A percentile compares a stretch with the other conserved stretches of the same genome.
phyloP scores from a whole-genome alignment of 2,797 vertebrate genomes.

The Falco berigora region DNA sequence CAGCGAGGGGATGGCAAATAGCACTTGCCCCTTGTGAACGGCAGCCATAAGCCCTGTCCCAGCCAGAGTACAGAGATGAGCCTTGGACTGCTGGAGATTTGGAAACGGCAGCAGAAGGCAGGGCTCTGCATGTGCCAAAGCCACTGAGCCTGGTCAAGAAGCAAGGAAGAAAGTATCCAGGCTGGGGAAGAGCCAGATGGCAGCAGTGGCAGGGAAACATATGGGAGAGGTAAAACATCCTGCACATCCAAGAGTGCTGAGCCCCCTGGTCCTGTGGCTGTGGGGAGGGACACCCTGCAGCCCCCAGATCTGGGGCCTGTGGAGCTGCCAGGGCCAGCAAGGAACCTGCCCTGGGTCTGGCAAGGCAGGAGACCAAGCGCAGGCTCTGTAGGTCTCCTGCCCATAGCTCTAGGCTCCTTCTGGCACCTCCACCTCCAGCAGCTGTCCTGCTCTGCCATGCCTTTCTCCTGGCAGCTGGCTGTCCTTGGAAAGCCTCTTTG shows the following conservation, averaged over 20 bases:
- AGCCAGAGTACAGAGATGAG: accelerated
- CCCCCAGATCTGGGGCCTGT: accelerated
- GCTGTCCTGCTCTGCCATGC: not conserved
- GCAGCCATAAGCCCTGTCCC: not conserved
- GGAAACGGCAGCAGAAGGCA: not conserved
- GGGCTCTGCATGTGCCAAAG: accelerated
- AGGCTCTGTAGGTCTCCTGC: not conserved
- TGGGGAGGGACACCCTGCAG: not conserved
- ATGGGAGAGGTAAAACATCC: not conserved
- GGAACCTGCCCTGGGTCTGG: not conserved
- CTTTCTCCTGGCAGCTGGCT: not conserved
- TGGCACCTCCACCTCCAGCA: not conserved
- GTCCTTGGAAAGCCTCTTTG: not conserved
- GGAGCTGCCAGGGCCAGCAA: accelerated
- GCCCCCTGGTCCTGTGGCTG: not conserved
- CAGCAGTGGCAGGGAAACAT: not conserved
- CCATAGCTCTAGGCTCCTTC: not conserved
- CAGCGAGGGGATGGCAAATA: not conserved
- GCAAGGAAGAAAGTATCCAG: not conserved
- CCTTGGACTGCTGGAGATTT: accelerated
- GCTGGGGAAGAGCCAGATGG: not conserved
- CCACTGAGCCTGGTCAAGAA: not conserved
- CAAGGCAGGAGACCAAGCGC: accelerated
- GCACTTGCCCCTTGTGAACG: not conserved
- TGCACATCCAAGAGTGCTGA: accelerated